Evolutionary conservation across 2,113 vertebrate genomes (phyloP).

Genomic region (Mormyrus iriodes): DNA sequence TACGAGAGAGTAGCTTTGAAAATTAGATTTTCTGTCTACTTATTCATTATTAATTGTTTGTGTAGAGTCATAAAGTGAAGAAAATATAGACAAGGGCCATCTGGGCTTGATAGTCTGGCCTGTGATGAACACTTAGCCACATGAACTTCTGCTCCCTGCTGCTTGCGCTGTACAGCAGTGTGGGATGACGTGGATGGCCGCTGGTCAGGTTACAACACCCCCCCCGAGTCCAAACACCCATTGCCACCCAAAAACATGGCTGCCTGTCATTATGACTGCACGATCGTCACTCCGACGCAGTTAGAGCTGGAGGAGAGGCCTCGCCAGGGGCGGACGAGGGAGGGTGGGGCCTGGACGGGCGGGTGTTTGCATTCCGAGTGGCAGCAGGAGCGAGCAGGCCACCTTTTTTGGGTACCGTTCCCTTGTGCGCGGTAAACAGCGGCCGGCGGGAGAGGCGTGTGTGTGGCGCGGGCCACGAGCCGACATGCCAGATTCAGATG

Average conservation of each 20-base stretch:
- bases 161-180: not conserved
- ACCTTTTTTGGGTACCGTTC: constrained; percentile 8
- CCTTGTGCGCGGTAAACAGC: not conserved
- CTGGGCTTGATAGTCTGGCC: not conserved
- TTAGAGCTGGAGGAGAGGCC: not conserved
- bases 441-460: not conserved
- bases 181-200: not conserved
- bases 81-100: not conserved
- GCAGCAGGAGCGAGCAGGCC: not conserved
- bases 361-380: not conserved
- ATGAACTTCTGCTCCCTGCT: not conserved
- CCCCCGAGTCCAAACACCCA: not conserved
- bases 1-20: not conserved
- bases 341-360: not conserved
- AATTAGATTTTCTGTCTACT: not conserved
- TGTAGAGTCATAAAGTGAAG: not conserved
- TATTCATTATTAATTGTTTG: not conserved
- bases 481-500: not conserved
- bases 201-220: not conserved
- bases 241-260: not conserved
- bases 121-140: not conserved
- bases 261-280: not conserved
- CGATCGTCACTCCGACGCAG: not conserved
- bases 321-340: not conserved
- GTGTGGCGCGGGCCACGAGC: not conserved